Evolutionary conservation across 2,113 vertebrate species (phyloP).

Genomic region (Cottus gobio): DNA sequence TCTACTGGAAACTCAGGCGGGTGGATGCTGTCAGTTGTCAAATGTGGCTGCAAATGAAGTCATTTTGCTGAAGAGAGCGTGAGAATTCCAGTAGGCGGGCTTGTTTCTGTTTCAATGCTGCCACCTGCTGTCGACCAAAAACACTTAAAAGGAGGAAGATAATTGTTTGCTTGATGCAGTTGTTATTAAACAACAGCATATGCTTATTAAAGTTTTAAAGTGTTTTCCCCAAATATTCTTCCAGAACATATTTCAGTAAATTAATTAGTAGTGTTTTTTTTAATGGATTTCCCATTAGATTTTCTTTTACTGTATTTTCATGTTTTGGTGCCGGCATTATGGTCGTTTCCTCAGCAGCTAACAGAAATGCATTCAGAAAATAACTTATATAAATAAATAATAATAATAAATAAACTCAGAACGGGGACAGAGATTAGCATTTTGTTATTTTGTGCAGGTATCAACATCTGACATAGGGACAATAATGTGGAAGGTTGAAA

Average conservation of each 20-base stretch:
- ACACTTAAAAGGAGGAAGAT: background rate
- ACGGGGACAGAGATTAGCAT: background rate
- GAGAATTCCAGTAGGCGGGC: background rate
- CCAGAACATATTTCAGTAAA: background rate
- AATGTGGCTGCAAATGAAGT: slow-evolving; percentile 53
- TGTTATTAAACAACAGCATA: too few species aligned
- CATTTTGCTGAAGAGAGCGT: slow-evolving; percentile 21
- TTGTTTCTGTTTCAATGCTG: slow-evolving; percentile 42
- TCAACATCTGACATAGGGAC: background rate
- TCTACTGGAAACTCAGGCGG: background rate
- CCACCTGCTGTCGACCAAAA: slow-evolving; percentile 61
- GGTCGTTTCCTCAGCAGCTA: background rate
- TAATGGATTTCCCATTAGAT: background rate
- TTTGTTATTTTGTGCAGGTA: background rate
- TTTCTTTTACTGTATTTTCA: background rate
- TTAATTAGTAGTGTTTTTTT: background rate
- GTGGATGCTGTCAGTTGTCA: slow-evolving; percentile 33
- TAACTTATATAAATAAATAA: too few species aligned
- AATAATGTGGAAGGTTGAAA: background rate
- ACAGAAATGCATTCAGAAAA: background rate
- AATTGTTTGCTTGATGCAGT: too few species aligned
- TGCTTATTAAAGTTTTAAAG: too few species aligned
- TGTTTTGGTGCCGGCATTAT: background rate
- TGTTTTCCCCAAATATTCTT: background rate
- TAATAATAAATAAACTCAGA: background rate